Conservation (phyloP, 1,140 invertebrate genomes). For the Parapsyche elsis region DNA sequence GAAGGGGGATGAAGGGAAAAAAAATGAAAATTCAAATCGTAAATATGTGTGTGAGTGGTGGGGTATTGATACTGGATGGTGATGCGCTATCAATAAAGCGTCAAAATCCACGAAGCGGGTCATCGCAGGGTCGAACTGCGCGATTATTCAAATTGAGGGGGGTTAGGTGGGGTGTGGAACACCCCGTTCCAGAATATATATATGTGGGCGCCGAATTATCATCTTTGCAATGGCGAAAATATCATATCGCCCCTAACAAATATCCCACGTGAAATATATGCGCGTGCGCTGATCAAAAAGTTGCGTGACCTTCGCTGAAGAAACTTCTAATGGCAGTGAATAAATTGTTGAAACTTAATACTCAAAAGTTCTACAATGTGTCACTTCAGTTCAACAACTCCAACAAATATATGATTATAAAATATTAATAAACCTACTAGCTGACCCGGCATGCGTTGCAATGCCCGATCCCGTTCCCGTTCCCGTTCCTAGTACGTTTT, state of each 20-base stretch:
- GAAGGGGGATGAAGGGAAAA: neutral
- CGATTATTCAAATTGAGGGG: constrained; percentile 50
- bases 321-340: too few relatives aligned
- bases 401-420: too few relatives aligned
- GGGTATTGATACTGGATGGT: neutral
- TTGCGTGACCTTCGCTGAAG: too few relatives aligned
- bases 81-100: constrained; percentile 36
- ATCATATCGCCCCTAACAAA: neutral
- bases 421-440: too few relatives aligned
- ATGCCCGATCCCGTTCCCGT: too few relatives aligned
- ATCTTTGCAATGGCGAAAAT: constrained; percentile 1
- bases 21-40: constrained; percentile 39
- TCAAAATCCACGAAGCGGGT: constrained; percentile 32
- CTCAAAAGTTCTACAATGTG: too few relatives aligned
- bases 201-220: neutral
- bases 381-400: too few relatives aligned
- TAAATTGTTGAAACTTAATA: too few relatives aligned
- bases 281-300: neutral
- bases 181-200: neutral
- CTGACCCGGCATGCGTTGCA: too few relatives aligned
- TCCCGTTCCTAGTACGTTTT: too few relatives aligned
- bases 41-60: constrained; percentile 38
- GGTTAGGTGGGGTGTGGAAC: neutral
- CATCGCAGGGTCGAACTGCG: constrained; percentile 19
- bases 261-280: constrained; percentile 6